phyloP scores from a whole-genome alignment of 2,888 invertebrate species.

The Eurois occulta region DNA sequence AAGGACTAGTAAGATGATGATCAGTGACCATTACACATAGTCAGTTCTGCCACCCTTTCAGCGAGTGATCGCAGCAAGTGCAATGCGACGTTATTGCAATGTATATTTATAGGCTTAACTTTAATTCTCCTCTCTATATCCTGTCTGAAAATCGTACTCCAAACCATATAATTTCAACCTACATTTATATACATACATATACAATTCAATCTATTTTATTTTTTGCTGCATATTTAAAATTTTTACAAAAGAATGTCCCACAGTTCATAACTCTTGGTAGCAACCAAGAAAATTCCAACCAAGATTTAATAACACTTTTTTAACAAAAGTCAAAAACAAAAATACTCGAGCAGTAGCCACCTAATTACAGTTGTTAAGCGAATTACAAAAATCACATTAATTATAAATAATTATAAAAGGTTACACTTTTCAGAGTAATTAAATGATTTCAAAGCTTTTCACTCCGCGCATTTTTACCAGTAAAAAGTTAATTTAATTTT shows the following conservation, averaged over 20 bases:
- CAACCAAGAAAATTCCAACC: not conserved
- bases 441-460: slow-evolving; percentile 57
- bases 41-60: no score
- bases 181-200: no score
- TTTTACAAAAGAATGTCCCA: not conserved
- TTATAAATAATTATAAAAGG: slow-evolving; percentile 60
- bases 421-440: slow-evolving; percentile 61
- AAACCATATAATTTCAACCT: no score
- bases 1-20: no score
- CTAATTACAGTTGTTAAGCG: slow-evolving; percentile 47
- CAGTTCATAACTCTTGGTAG: not conserved
- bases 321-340: slow-evolving; percentile 30
- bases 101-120: no score
- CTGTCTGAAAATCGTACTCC: no score
- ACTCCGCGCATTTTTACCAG: slow-evolving; percentile 35
- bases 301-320: not conserved
- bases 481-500: slow-evolving; percentile 49
- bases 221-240: no score
- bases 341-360: slow-evolving; percentile 10
- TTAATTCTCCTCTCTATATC: no score
- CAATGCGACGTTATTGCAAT: no score
- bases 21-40: no score
- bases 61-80: no score
- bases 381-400: slow-evolving; percentile 56
- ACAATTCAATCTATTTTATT: no score